Evolutionary conservation across 2,797 vertebrate genomes (phyloP), one percentile per base, ranked within the genome.

Genomic region (Sitta carolinensis): DNA sequence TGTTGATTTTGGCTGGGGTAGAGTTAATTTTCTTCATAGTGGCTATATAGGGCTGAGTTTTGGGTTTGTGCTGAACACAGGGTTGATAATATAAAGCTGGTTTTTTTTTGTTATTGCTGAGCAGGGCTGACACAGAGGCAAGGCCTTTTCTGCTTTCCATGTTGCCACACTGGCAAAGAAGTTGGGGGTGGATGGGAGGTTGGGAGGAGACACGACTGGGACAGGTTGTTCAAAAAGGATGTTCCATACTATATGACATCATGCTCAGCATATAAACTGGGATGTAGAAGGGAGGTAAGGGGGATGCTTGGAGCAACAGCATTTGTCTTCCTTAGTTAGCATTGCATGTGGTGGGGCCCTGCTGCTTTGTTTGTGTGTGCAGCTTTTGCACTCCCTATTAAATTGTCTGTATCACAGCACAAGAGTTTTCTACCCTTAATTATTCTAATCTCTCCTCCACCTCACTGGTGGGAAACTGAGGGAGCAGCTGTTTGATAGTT

Each of bases 121-220:
- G 2, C 11, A 15, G 26, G 11, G 19, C 6, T 61, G 45, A 29
- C 19, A 38, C 4, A 14, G 25, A 54, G 11, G 1, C 29, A 58
- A 66, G 7, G 12, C 17, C 4, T 57, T 43, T n/a, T 43, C 27
- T 43, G 11, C 32, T 57, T 55, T 45, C 30, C 3, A 0, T 40
- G 9, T 4, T 45, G 17, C 38, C n/a, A 30, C 0, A 0, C 29
- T 51, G 29, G 29, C 1, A 1, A 14, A 16, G 5, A n/a, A 48
- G 5, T 7, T 57, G 23, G 20, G 5, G 4, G 2, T 34, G 8
- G 7, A 3, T 30, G n/a, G n/a, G 21, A 45, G 13, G 25, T 0
- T 51, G 51, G 21, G 29, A 70, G 19, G 43, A 58, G 19, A 40
- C 27, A 62, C n/a, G 63, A 4, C 20, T 45, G n/a, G 20, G 59